Evolutionary conservation across 1,140 invertebrate genomes (phyloP).

Genomic region (Cydia amplana): DNA sequence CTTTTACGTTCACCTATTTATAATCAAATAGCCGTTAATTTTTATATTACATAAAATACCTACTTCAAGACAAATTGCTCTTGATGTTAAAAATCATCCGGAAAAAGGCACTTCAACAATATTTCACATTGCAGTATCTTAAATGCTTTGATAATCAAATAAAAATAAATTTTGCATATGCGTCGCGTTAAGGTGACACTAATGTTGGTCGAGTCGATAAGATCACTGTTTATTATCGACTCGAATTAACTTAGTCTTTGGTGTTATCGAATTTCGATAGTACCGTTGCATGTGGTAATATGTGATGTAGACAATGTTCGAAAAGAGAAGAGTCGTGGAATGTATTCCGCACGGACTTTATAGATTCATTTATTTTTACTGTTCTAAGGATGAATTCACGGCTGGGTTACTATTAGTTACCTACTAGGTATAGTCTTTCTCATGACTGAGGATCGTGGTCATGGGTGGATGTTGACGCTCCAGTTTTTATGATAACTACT

Average conservation of each 20-base stretch:
- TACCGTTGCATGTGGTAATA: not conserved
- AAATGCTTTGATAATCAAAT: conserved; percentile 23
- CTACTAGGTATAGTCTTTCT: no score
- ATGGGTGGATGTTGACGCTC: no score
- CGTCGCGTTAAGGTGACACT: not conserved
- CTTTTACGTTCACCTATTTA: no score
- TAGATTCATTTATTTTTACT: not conserved
- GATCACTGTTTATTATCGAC: conserved; percentile 11
- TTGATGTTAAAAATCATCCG: not conserved
- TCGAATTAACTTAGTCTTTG: conserved; percentile 18
- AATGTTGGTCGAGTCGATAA: conserved; percentile 12
- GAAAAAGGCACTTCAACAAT: conserved; percentile 33
- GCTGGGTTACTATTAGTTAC: no score
- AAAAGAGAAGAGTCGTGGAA: no score
- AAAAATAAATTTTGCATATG: conserved; percentile 22
- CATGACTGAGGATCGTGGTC: no score
- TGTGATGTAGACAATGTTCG: no score
- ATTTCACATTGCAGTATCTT: not conserved
- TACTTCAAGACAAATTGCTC: conserved; percentile 15
- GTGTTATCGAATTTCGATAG: conserved; percentile 5
- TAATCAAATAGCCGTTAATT: no score
- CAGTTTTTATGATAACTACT: no score
- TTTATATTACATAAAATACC: conserved; percentile 35
- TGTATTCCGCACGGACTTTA: no score
- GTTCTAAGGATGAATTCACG: not conserved